These are phyloP conservation scores for Poecile atricapillus DNA, from an alignment of 2,113 vertebrate species.

Conservation along the genomic window DNA sequence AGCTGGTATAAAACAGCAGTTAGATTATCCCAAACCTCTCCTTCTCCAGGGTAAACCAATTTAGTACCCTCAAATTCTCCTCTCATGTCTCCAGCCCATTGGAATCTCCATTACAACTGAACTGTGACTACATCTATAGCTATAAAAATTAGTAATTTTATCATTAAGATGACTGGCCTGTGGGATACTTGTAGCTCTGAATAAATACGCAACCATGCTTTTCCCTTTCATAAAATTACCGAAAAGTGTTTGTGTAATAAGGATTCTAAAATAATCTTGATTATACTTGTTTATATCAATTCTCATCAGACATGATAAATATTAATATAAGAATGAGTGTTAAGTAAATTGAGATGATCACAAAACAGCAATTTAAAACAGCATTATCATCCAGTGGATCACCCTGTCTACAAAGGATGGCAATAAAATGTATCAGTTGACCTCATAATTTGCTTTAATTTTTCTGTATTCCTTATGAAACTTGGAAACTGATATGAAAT, in stretches of 20 bases:
- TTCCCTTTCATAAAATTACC: background rate
- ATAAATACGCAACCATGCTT: background rate
- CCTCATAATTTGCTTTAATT: background rate
- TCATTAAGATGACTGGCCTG: background rate
- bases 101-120: background rate
- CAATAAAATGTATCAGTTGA: background rate
- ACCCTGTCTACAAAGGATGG: background rate
- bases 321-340: conserved; percentile 18
- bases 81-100: background rate
- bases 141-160: background rate
- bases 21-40: background rate
- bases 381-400: conserved; percentile 4
- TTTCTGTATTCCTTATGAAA: background rate
- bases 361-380: conserved; percentile 1
- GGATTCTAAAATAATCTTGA: conserved; percentile 28
- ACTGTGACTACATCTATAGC: background rate
- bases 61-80: background rate
- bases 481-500: background rate
- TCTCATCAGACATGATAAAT: conserved; percentile 45
- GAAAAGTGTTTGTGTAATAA: background rate
- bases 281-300: conserved; percentile 46
- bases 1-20: background rate
- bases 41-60: background rate
- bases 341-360: background rate
- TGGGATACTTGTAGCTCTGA: background rate